Percentiles rank a stretch among this genome's conserved stretches.
Evolutionary conservation across 1,140 invertebrate species (phyloP).

Genomic region (Lucilia sericata): DNA sequence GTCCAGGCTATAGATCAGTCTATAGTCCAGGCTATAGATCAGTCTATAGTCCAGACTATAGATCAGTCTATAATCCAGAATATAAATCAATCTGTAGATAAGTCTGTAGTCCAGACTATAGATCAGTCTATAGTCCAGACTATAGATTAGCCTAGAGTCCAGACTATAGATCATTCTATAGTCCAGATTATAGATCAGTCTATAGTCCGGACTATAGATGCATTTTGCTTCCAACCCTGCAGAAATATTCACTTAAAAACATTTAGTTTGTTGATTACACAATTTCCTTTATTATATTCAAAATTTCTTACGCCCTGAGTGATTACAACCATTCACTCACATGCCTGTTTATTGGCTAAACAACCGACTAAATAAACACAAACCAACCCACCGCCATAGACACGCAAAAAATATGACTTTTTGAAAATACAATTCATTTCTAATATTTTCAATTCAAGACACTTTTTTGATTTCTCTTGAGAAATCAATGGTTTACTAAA

Average conservation of each 20-base stretch:
- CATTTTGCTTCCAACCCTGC: neutral
- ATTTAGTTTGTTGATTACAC: neutral
- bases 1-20: too few relatives aligned
- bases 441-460: neutral
- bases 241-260: neutral
- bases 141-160: too few relatives aligned
- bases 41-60: too few relatives aligned
- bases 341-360: neutral
- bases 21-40: too few relatives aligned
- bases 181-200: too few relatives aligned
- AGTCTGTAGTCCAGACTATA: too few relatives aligned
- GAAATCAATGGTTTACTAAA: conserved; percentile 7
- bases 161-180: too few relatives aligned
- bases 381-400: neutral
- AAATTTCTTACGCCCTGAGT: neutral
- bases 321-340: neutral
- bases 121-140: too few relatives aligned
- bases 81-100: too few relatives aligned
- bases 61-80: too few relatives aligned
- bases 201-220: too few relatives aligned
- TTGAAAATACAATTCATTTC: neutral
- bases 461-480: conserved; percentile 24
- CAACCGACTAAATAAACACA: neutral
- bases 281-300: neutral
- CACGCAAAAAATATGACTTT: neutral